Percentiles rank a stretch among this genome's conserved stretches.
phyloP scores from a whole-genome alignment of 2,888 invertebrate genomes.

The Cerceris ruficornis region DNA sequence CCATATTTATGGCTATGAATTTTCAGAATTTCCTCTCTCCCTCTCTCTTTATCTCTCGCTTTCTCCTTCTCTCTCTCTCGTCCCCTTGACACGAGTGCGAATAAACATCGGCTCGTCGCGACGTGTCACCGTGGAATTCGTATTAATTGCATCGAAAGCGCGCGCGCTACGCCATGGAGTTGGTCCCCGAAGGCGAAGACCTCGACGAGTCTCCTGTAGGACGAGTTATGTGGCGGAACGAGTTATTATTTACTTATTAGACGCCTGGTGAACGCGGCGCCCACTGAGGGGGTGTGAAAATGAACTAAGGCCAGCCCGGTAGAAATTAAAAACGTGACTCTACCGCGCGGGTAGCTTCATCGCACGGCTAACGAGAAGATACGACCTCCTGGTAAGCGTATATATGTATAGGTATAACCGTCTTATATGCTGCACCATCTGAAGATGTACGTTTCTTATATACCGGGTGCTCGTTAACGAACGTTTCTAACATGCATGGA shows the following conservation, averaged over 20 bases:
- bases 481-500: constrained; percentile 7
- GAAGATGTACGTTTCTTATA: constrained; percentile 52
- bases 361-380: constrained; percentile 79
- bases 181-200: constrained; percentile 20
- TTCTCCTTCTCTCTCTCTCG: not conserved
- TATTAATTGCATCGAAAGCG: constrained; percentile 57
- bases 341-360: constrained; percentile 72
- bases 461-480: constrained; percentile 50
- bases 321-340: constrained; percentile 81
- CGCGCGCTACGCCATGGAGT: not conserved
- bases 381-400: constrained; percentile 72
- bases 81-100: constrained; percentile 3
- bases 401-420: constrained; percentile 45
- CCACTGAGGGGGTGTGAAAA: constrained; percentile 74
- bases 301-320: constrained; percentile 73
- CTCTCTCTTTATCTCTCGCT: not conserved
- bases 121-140: constrained; percentile 46
- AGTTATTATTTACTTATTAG: constrained; percentile 80
- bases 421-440: constrained; percentile 48
- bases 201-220: constrained; percentile 25
- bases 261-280: constrained; percentile 52
- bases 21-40: constrained; percentile 8
- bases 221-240: constrained; percentile 72
- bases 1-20: not conserved
- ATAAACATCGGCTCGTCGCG: constrained; percentile 35